Percentiles rank a stretch among this genome's conserved stretches.
Conservation (phyloP, 2,888 invertebrate species). For the Cosmopolites sordidus region DNA sequence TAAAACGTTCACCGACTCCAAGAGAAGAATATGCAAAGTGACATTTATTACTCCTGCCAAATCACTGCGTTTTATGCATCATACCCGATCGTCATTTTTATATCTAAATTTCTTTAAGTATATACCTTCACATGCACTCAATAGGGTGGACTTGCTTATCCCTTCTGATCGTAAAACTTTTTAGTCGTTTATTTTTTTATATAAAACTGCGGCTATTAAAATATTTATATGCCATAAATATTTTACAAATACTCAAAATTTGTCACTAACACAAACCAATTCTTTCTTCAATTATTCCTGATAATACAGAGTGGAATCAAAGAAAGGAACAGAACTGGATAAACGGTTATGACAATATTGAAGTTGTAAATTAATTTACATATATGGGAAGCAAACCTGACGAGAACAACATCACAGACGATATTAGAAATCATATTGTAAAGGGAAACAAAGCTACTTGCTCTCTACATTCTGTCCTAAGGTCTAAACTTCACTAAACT, state of each 20-base stretch:
- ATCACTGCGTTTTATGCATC: conserved; percentile 45
- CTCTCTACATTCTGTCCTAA: too few species aligned
- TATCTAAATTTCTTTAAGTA: conserved; percentile 35
- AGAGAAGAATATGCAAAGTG: conserved; percentile 45
- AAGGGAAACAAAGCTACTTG: too few species aligned
- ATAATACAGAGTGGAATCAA: too few species aligned
- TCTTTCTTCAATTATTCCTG: too few species aligned
- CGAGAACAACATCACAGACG: too few species aligned
- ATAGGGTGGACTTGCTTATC: conserved; percentile 15
- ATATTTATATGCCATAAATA: conserved; percentile 21
- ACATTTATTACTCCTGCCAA: conserved; percentile 44
- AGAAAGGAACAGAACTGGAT: too few species aligned
- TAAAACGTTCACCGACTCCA: conserved; percentile 43
- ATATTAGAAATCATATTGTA: too few species aligned
- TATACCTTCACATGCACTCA: conserved; percentile 19
- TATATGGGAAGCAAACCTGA: too few species aligned
- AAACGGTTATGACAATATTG: too few species aligned
- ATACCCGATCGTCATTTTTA: conserved; percentile 43
- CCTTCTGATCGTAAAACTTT: conserved; percentile 19
- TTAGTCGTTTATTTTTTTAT: conserved; percentile 23
- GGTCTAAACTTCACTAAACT: too few species aligned
- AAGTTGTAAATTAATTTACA: too few species aligned
- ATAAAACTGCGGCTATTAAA: conserved; percentile 12
- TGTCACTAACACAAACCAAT: too few species aligned
- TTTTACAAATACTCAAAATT: conserved; percentile 8